Evolutionary conservation across 2,797 vertebrate species (phyloP).

Genomic region (Capromys pilorides): DNA sequence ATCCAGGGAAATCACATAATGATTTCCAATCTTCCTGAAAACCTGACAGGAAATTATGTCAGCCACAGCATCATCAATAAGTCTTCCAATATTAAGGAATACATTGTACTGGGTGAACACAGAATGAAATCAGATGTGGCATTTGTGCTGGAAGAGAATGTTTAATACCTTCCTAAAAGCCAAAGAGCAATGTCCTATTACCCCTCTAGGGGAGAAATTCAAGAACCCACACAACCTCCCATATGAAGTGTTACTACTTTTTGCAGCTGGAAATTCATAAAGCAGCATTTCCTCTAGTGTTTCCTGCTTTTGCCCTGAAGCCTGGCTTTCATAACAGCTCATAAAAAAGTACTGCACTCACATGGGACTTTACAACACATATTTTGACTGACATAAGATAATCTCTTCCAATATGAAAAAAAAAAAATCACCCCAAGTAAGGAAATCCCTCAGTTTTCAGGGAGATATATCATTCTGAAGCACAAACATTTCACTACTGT

Average conservation of each 20-base stretch:
- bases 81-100: slow-evolving; percentile 36
- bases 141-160: slow-evolving; percentile 24
- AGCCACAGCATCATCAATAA: slow-evolving; percentile 48
- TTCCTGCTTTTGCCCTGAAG: slow-evolving; percentile 55
- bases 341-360: background rate
- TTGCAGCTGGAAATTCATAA: slow-evolving; percentile 57
- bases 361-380: background rate
- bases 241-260: slow-evolving; percentile 49
- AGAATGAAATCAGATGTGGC: slow-evolving; percentile 55
- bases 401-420: background rate
- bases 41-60: slow-evolving; percentile 52
- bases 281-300: slow-evolving; percentile 37
- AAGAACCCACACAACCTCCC: slow-evolving; percentile 42
- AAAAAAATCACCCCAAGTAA: slow-evolving; percentile 15
- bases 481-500: background rate
- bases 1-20: slow-evolving; percentile 39
- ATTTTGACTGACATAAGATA: slow-evolving; percentile 22
- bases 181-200: slow-evolving; percentile 57
- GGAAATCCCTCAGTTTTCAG: slow-evolving; percentile 20
- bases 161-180: slow-evolving; percentile 48
- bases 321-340: slow-evolving; percentile 56
- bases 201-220: slow-evolving; percentile 59
- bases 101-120: slow-evolving; percentile 21
- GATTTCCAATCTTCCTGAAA: slow-evolving; percentile 66
- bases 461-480: background rate